Conservation (phyloP, 2,113 vertebrate species). For the Strix aluco region DNA sequence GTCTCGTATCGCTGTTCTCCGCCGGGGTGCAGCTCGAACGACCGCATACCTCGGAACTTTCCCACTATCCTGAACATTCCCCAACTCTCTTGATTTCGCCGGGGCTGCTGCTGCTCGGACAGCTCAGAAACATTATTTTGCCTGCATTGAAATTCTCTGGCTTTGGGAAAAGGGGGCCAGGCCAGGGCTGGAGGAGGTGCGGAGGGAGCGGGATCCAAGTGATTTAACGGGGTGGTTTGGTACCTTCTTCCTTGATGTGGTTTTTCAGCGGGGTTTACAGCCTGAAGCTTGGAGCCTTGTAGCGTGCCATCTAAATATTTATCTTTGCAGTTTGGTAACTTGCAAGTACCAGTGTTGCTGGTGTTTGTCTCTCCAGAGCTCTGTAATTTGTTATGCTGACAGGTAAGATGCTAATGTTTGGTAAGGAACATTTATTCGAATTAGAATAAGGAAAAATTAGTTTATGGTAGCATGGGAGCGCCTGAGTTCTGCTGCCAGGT, state of each 20-base stretch:
- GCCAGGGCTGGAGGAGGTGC: neutral
- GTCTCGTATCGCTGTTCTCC: neutral
- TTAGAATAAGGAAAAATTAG: rapidly evolving
- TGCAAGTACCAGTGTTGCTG: neutral
- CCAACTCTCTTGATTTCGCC: neutral
- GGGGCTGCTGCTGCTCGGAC: neutral
- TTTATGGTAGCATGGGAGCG: neutral
- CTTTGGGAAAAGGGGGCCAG: neutral
- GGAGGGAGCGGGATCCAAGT: neutral
- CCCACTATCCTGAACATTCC: neutral
- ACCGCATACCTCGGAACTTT: neutral
- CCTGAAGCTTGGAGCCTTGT: neutral
- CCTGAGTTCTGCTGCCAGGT: neutral
- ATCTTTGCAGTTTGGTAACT: neutral
- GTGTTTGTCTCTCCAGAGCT: neutral
- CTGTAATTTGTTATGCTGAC: neutral
- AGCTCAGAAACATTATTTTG: neutral
- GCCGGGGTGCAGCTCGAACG: neutral
- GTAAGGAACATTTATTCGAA: neutral
- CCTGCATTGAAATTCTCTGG: neutral
- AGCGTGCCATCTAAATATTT: neutral
- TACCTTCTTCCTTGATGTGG: neutral
- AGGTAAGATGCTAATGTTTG: neutral
- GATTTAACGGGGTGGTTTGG: neutral
- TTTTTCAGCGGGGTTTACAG: neutral